Percentiles rank a stretch among this genome's conserved stretches.
phyloP scores from a whole-genome alignment of 2,113 vertebrate species.

The Arenaria interpres region DNA sequence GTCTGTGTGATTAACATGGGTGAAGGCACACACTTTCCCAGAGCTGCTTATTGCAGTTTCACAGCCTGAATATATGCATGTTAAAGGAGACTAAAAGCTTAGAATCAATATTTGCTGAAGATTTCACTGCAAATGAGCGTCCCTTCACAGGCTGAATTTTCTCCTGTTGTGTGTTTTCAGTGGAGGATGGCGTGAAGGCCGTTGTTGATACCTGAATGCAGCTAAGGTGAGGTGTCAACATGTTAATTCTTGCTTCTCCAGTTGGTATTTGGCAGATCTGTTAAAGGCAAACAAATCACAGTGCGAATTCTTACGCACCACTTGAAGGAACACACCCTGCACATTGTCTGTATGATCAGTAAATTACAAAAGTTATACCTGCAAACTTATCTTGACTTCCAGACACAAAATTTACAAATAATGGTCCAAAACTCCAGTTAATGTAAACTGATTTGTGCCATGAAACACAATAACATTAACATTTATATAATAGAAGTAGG shows the following conservation, averaged over 20 bases:
- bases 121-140: not conserved
- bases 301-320: not conserved
- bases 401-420: not conserved
- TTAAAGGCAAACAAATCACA: not conserved
- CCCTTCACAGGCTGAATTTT: not conserved
- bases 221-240: not conserved
- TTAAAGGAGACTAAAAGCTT: not conserved
- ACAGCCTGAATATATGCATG: not conserved
- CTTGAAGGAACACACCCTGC: not conserved
- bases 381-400: not conserved
- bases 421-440: not conserved
- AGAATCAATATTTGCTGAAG: not conserved
- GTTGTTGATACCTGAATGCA: not conserved
- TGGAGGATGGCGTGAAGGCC: not conserved
- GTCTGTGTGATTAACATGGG: not conserved
- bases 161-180: not conserved
- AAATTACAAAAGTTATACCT: not conserved
- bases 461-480: not conserved
- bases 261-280: not conserved
- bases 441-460: not conserved
- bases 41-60: not conserved
- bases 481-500: not conserved
- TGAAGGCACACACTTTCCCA: not conserved
- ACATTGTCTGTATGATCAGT: not conserved
- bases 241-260: conserved; percentile 19